These are phyloP conservation scores for Drosophila micromelanica DNA, from an alignment of 1,140 invertebrate species.

Conservation along the genomic window DNA sequence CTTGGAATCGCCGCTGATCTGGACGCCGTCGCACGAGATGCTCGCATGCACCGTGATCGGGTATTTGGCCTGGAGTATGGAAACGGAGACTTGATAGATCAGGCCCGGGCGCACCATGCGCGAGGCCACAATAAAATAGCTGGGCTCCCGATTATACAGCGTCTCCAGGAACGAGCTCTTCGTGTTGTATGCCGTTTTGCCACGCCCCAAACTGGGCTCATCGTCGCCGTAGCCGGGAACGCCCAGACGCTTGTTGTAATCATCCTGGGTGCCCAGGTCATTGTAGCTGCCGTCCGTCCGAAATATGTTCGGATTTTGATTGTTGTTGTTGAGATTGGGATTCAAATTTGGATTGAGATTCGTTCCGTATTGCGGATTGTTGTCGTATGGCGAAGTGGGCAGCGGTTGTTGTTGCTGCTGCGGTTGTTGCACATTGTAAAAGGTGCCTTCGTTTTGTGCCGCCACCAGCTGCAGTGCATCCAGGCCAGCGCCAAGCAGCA, in stretches of 20 bases:
- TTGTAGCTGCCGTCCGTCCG: slow-evolving; percentile 58
- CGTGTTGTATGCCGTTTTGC: slow-evolving; percentile 72
- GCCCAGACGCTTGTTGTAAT: slow-evolving; percentile 57
- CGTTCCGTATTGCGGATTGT: slow-evolving; percentile 35
- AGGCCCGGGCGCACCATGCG: slow-evolving; percentile 93
- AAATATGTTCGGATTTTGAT: slow-evolving; percentile 31
- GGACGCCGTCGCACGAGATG: slow-evolving; percentile 94
- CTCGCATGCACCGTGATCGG: slow-evolving; percentile 92
- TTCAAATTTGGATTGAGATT: slow-evolving; percentile 26
- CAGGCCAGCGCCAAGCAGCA: slow-evolving; percentile 20
- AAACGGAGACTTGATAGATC: slow-evolving; percentile 92
- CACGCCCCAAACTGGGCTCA: slow-evolving; percentile 61
- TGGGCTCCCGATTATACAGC: slow-evolving; percentile 83
- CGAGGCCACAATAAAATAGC: slow-evolving; percentile 95
- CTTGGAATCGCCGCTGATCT: slow-evolving; percentile 91
- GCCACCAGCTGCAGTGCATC: slow-evolving; percentile 17
- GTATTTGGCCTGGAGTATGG: slow-evolving; percentile 89
- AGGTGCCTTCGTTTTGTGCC: slow-evolving; percentile 58
- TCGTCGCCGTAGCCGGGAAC: slow-evolving; percentile 41
- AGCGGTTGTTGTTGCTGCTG: slow-evolving; percentile 42
- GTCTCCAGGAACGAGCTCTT: slow-evolving; percentile 73
- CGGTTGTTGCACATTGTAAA: slow-evolving; percentile 55
- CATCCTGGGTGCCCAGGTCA: slow-evolving; percentile 60
- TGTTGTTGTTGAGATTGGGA: slow-evolving; percentile 30
- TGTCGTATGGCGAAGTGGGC: slow-evolving; percentile 40